Evolutionary conservation across 2,888 invertebrate genomes (phyloP).

Genomic region (Micropterix aruncella): DNA sequence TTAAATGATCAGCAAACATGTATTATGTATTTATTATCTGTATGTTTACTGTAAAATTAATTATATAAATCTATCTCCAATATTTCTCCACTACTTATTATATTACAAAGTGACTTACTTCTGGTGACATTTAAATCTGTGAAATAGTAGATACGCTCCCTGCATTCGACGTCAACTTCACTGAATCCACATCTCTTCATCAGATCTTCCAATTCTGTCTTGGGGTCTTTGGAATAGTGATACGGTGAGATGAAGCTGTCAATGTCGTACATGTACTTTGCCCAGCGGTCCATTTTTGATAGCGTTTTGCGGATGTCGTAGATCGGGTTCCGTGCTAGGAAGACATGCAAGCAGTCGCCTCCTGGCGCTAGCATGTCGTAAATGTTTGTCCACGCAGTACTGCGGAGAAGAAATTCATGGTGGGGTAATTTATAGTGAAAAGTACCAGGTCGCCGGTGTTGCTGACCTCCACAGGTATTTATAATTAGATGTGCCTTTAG

Average conservation of each 20-base stretch:
- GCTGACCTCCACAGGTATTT: too few species aligned
- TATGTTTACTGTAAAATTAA: neutral
- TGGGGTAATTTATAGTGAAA: too few species aligned
- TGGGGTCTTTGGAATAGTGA: conserved; percentile 41
- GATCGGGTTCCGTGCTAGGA: conserved; percentile 52
- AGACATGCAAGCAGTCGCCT: conserved; percentile 54
- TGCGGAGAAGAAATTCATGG: conserved; percentile 25
- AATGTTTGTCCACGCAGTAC: conserved; percentile 48
- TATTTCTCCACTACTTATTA: neutral
- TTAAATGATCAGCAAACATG: neutral
- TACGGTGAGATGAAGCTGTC: conserved; percentile 44
- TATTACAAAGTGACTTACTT: conserved; percentile 29
- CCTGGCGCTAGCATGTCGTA: conserved; percentile 47
- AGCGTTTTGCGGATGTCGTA: conserved; percentile 55
- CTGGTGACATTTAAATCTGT: conserved; percentile 38
- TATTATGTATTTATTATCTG: too few species aligned
- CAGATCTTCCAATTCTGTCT: conserved; percentile 36
- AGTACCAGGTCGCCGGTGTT: too few species aligned
- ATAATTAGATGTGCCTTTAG: too few species aligned
- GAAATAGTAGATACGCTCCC: conserved; percentile 42
- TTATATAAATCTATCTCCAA: neutral
- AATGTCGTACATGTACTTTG: conserved; percentile 44
- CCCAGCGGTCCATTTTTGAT: conserved; percentile 38
- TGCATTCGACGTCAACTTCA: conserved; percentile 40
- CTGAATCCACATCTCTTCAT: conserved; percentile 46